Base-by-base conservation (phyloP, 2,888 invertebrate genomes). In the Leucozona laternaria region DNA sequence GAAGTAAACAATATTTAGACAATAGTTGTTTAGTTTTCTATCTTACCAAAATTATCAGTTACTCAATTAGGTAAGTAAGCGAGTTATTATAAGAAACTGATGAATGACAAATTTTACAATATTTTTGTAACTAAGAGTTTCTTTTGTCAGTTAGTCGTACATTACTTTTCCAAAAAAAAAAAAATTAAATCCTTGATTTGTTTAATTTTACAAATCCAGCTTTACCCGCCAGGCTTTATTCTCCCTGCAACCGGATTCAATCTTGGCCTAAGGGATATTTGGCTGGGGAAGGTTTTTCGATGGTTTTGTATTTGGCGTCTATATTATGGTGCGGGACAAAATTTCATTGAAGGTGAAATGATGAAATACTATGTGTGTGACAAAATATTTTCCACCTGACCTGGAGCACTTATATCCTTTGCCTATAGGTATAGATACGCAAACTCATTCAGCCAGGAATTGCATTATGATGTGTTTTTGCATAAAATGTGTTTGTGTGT, bases 371-470 rank as follows among this genome's bases (percentile, higher is more conserved):
- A 73, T 81, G 34, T n/a, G 53, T 66, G 25, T 66, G 66, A 13
- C 28, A 31, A 62, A 64, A 86, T 81, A 75, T 86, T 75, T 86
- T 73, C 73, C 73, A 72, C 73, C 68, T 85, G 72, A 72, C 57
- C 80, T 53, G 70, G 45, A 45, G 28, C 20, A 17, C 57, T 22
- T 20, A 10, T 17, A 48, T 20, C 2, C 7, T 7, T n/a, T 6
- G 0, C 0, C 5, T 6, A 1, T 43, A 45, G 8, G 8, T 17
- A 8, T 10, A 43, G 17, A 2, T 22, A 50, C 11, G 50, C 13
- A 25, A 3, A 11, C 2, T n/a, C 8, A 25, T 10, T 66, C 2
- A 4, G 20, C 5, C 13, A 4, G 31, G 25, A 62, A 79, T 79
- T 79, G 64, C 48, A 73, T 79, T 71, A 70, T 72, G 53, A 72